Evolutionary conservation across 2,113 vertebrate species (phyloP), one percentile per base, ranked within the genome.

Genomic region (Nerophis lumbriciformis): DNA sequence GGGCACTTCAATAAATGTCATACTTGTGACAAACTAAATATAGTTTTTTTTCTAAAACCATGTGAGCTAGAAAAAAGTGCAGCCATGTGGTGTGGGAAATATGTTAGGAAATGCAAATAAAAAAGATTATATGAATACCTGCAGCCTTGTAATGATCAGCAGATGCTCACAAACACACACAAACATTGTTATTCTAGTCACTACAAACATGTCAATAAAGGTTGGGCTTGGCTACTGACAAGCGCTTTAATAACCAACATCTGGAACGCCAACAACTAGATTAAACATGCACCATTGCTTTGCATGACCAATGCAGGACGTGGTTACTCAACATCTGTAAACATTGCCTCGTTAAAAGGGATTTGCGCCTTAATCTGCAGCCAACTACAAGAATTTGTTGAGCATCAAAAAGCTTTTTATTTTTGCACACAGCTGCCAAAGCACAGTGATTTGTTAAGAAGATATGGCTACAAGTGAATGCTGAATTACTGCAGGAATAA

Each of bases 1-100:
- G 68, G 62, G 69, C 66, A 66, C 80, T 80, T 87, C 74, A 87
- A 83, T 72, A 75, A 71, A 63, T 56, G 59, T 69, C 80, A 81
- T 88, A 87, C 84, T 83, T 81, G 68, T 69, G 63, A 81, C 54
- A 70, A 63, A 77, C 72, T 81, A 83, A 82, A 82, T 82, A 79
- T 72, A 82, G 73, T 21, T 13, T 45, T 45, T 12, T 8, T 66
- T n/a, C 55, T 11, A 0, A 73, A 66, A 72, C 56, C 48, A 69
- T 71, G 67, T 68, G 67, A 71, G 58, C 57, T 56, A 70, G 65
- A 71, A 66, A 76, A 55, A 72, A 3, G n/a, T 62, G 53, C 59
- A 56, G 68, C 63, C 68, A 73, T 76, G 66, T 6, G 8, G 42
- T 48, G 15, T 51, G 49, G 37, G 42, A 66, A 73, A 56, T 56